These are phyloP conservation scores for Hipposideros armiger DNA, from an alignment of 2,113 vertebrate genomes.

Conservation along the genomic window DNA sequence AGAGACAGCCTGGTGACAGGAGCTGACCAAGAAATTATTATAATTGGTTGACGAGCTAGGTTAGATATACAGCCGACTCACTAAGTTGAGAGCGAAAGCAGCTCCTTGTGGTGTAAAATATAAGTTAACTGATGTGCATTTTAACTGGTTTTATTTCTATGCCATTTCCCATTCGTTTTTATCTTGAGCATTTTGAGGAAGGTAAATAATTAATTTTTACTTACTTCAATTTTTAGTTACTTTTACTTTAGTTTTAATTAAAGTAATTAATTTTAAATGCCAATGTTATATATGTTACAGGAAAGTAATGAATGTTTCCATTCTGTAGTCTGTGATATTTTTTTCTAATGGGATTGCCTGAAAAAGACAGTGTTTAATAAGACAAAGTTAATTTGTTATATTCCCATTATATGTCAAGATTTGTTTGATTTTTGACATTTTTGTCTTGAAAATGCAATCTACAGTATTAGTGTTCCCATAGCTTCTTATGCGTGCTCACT, in stretches of 20 bases:
- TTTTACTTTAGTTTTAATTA: constrained; percentile 30
- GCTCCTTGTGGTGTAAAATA: not conserved
- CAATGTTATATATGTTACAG: not conserved
- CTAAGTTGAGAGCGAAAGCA: not conserved
- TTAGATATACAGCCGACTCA: not conserved
- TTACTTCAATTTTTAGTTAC: not conserved
- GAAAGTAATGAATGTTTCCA: not conserved
- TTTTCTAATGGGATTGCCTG: not conserved
- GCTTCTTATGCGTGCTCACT: not conserved
- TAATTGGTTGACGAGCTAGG: not conserved
- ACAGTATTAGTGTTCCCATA: not conserved
- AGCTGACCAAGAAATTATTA: not conserved
- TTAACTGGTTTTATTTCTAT: not conserved
- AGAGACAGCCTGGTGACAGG: not conserved
- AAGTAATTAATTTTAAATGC: constrained; percentile 45
- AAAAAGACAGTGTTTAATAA: not conserved
- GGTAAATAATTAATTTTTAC: constrained; percentile 30
- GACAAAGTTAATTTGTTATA: not conserved
- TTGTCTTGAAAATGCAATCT: constrained; percentile 36
- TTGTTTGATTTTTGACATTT: not conserved
- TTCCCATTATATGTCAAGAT: not conserved
- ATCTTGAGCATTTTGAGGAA: not conserved
- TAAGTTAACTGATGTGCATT: not conserved
- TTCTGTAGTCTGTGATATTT: constrained; percentile 26
- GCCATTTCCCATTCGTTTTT: constrained; percentile 7